phyloP scores from a whole-genome alignment of 2,797 vertebrate genomes.

The Emydoidea blandingii region DNA sequence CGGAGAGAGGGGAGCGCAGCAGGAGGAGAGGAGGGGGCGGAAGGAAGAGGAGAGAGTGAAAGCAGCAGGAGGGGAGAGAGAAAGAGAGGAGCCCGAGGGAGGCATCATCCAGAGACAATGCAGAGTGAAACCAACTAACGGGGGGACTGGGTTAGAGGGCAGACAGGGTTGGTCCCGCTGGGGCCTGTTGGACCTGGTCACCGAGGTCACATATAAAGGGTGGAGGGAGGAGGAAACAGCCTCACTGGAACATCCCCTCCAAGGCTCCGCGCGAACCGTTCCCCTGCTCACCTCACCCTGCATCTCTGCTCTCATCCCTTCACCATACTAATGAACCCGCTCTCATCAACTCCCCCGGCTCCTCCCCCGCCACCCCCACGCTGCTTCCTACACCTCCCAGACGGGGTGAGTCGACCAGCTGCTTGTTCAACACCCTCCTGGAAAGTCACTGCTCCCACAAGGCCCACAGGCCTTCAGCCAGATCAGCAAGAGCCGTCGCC shows the following conservation, averaged over 20 bases:
- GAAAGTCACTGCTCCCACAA: background rate
- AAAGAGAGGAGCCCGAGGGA: background rate
- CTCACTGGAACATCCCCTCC: background rate
- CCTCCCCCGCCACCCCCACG: background rate
- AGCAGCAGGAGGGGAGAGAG: background rate
- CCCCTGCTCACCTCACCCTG: background rate
- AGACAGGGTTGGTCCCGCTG: too few relatives aligned
- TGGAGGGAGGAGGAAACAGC: background rate
- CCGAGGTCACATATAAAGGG: background rate
- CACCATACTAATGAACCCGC: background rate
- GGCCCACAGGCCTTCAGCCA: background rate
- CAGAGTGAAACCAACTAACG: background rate
- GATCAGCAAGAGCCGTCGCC: background rate
- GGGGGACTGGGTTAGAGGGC: background rate
- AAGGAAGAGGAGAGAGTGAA: constrained; percentile 2
- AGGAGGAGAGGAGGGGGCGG: background rate
- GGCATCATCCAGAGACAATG: background rate
- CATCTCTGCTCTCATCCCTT: background rate
- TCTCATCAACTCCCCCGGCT: background rate
- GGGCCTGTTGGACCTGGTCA: background rate
- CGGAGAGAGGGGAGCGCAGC: background rate
- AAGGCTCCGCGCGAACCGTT: background rate
- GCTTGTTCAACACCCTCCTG: background rate
- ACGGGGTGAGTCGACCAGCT: background rate
- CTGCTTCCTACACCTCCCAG: background rate